These are phyloP conservation scores for Iphiclides podalirius DNA, from an alignment of 2,888 invertebrate species.

Conservation along the genomic window DNA sequence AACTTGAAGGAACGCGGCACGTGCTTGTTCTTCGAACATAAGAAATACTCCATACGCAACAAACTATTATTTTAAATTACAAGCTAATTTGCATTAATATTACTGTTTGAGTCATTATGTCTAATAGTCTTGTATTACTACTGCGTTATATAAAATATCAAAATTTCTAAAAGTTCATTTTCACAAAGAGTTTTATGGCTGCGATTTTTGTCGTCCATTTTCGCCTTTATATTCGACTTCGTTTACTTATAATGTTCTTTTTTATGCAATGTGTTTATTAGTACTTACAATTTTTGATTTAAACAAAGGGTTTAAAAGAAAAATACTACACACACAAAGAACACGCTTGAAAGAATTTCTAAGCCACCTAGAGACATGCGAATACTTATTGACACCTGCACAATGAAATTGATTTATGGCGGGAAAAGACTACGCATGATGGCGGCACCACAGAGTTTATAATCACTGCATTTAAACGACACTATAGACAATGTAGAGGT, in stretches of 20 bases:
- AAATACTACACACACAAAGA: no score
- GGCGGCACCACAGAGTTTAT: neutral
- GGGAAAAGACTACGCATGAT: neutral
- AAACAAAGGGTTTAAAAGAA: no score
- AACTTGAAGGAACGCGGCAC: slow-evolving; percentile 22
- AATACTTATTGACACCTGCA: neutral
- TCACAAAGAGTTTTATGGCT: neutral
- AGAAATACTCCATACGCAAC: neutral
- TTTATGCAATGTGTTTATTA: no score
- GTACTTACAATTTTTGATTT: no score
- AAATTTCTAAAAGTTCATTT: neutral
- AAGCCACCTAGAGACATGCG: neutral
- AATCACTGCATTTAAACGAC: neutral
- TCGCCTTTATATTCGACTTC: no score
- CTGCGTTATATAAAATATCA: neutral
- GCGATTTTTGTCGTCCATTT: no score
- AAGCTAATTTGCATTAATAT: neutral
- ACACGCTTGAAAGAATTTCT: no score
- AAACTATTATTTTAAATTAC: neutral
- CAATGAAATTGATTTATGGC: slow-evolving; percentile 7
- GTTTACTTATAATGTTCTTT: no score
- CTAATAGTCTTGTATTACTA: neutral
- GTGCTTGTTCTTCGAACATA: slow-evolving; percentile 12
- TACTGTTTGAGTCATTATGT: neutral
- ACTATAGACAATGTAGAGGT: neutral